Evolutionary conservation across 1,140 invertebrate species (phyloP), one percentile per base, ranked within the genome.

Genomic region (Drosophila ogumai): DNA sequence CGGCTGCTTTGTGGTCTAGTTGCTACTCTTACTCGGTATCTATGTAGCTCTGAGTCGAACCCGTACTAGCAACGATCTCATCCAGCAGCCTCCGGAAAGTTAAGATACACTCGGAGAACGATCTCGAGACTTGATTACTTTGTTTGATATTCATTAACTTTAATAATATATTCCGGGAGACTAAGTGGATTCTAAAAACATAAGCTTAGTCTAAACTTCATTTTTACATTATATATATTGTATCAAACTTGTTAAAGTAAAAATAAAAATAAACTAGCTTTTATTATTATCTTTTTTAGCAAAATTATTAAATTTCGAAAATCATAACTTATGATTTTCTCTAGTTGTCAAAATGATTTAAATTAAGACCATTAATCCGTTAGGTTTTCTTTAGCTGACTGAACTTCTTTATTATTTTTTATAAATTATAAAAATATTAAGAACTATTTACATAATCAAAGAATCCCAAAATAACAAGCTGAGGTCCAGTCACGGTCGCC

Each of bases 1-100:
- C 46, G 73, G 63, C 59, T 46, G 64, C 75, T 75, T 87, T 87
- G 82, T 88, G 84, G 82, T 87, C 76, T 87, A 87, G 80, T 87
- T 88, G 75, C 59, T 38, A 38, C 47, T 67, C 38, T 9, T 50
- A 54, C 50, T 54, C 13, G 50, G 50, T 54, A 54, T 54, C 50
- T 38, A 25, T 25, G 44, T 47, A 22, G 32, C 50, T 36, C 32
- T 22, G 1, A 22, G 7, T 15, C 17, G 32, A 22, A 50, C 46
- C 19, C n/a, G n/a, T 31, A 36, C 28, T 52, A 12, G 15, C 31
- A 58, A 36, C 19, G 65, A 38, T 60, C 57, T 38, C n/a, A 47
- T 66, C 61, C 19, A 52, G 60, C 36, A 52, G 60, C 34, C 66
- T 52, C 38, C n/a, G 15, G 28, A 13, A 34, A 46, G 52, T 28